Evolutionary conservation across 1,140 invertebrate species (phyloP), one percentile per base, ranked within the genome.

Genomic region (Trichonephila clavata): DNA sequence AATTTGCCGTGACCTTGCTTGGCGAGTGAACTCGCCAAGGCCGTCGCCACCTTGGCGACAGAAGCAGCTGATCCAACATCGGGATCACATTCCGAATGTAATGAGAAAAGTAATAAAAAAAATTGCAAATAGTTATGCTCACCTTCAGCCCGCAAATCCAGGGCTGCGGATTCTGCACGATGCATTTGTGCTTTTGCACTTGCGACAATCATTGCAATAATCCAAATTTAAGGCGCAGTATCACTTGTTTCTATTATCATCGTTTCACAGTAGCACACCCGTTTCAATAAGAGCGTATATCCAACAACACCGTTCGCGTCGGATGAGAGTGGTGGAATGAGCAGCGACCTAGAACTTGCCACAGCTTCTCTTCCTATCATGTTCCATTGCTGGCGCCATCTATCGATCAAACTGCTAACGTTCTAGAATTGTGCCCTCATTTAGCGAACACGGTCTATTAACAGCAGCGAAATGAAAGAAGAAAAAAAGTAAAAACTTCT

Each of bases 1-100:
- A 92, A 92, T 92, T 92, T 77, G 80, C 90, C 90, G 43, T 92
- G 90, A 92, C 90, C 90, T 92, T 92, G 90, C 90, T 84, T 84
- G 90, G 80, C 90, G 80, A 39, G n/a, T 20, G 20, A 39, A n/a
- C 18, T 84, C 77, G 90, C 90, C 90, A 92, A 92, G 90, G 90
- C 77, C 90, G 90, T 83, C 90, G 90, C 90, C 90, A 32, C 21
- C 13, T 92, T 92, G 90, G 90, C 90, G 90, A 84, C 57, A 24
- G 50, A 77, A 77, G 71, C 90, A 92, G 90, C 90, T 92, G 90
- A 84, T 61, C 59, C 90, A 92, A 92, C 81, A 92, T 87, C 63
- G 86, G 20, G 60, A 24, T 77, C 32, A n/a, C 81, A 83, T 59
- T 57, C 50, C 81, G 18, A 32, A 77, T 32, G 18, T 77, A 77